Base-by-base conservation (phyloP, 2,888 invertebrate genomes). In the Folsomia candida region DNA sequence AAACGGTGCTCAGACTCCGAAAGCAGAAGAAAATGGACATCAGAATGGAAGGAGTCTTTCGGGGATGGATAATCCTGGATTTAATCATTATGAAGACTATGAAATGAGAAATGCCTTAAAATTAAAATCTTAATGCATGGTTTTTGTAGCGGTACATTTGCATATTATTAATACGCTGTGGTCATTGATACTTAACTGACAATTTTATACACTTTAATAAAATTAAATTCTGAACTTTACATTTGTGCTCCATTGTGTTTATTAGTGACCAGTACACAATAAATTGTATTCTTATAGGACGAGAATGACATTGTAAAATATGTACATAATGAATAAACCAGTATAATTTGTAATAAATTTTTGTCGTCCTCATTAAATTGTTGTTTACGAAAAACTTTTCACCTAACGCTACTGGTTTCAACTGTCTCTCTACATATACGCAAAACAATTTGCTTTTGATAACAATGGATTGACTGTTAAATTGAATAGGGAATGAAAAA, bases 51-150 rank as follows among this genome's bases (percentile, higher is more conserved):
- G 18, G 20, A 54, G 27, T 37, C 20, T 14, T 37, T n/a, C 47
- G 14, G 63, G 63, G 20, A 47, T 64, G 63, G 63, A 64, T 14
- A 64, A 64, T 25, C 51, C 37, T 22, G 37, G 63, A 20, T 64
- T 64, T 22, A 18, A n/a, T 54, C 47, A 37, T n/a, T 62, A 62
- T 51, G 63, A 64, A 22, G 51, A 47, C 22, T 29, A 64, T 64
- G 63, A 64, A 51, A 29, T 54, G 54, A 54, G 54, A 54, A 54
- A 54, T 20, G n/a, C 54, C 6, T 54, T 20, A 54, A 54, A 54
- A 20, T 54, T n/a, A 6, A 14, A 54, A 22, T 54, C n/a, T 37
- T 37, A 37, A 4, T 37, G 6, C 14, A 4, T 37, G 37, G 14
- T 14, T 37, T 37, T 37, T 37, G 4, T 14, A 9, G 14, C 37